These are phyloP conservation scores for Scopus umbretta DNA, from an alignment of 2,113 vertebrate species.

Conservation along the genomic window DNA sequence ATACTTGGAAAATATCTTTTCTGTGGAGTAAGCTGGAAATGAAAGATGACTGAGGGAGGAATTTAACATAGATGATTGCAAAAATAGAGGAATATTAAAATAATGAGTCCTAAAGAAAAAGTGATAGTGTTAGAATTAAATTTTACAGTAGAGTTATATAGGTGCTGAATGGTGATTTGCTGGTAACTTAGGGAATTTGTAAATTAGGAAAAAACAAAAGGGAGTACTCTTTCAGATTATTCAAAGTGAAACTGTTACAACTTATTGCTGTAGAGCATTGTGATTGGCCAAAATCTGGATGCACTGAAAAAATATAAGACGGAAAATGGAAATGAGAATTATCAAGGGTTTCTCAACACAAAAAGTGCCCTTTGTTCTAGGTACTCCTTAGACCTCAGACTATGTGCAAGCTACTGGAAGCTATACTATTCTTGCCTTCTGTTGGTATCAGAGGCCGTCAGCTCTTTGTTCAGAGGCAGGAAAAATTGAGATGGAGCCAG, in stretches of 20 bases:
- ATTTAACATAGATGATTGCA: not conserved
- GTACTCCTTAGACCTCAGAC: not conserved
- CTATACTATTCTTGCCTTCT: fast-evolving
- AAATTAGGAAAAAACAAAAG: not conserved
- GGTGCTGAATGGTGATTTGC: not conserved
- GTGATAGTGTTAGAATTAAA: not conserved
- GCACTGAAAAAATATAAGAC: not conserved
- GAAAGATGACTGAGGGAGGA: not conserved
- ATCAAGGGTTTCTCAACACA: not conserved
- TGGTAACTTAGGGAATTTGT: not conserved
- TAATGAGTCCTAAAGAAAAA: not conserved
- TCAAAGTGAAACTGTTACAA: not conserved
- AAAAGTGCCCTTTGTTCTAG: not conserved
- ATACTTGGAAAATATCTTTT: not conserved
- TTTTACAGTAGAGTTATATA: not conserved
- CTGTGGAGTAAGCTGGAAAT: not conserved
- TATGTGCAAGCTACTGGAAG: not conserved
- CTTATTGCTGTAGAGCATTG: not conserved
- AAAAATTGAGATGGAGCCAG: not conserved
- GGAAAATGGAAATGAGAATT: not conserved
- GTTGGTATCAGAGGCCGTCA: not conserved
- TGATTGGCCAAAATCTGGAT: not conserved
- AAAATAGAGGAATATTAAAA: not conserved
- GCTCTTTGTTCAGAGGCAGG: not conserved
- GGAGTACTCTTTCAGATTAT: not conserved